A percentile compares a stretch with the other conserved stretches of the same genome.
Conservation (phyloP, 2,797 vertebrate genomes). For the Epinephelus malabaricus region DNA sequence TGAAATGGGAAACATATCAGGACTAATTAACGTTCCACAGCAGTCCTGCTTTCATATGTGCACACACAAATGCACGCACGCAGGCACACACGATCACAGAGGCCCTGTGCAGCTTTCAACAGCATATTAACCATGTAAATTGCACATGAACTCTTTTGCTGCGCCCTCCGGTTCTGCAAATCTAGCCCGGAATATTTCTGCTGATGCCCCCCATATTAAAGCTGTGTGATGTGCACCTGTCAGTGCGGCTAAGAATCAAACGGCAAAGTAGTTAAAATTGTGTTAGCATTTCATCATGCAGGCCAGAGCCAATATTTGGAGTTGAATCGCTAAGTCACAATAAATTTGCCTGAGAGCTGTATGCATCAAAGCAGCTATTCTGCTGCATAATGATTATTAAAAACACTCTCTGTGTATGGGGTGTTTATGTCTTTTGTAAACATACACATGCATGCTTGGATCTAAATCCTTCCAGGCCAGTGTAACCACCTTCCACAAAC, state of each 20-base stretch:
- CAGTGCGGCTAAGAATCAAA: constrained; percentile 54
- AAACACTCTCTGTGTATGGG: not conserved
- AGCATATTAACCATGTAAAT: constrained; percentile 67
- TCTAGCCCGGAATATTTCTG: constrained; percentile 30
- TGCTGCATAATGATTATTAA: constrained; percentile 42
- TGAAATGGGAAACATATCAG: constrained; percentile 80
- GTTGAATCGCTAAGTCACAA: constrained; percentile 33
- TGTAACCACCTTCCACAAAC: not conserved
- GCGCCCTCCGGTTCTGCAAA: constrained; percentile 37
- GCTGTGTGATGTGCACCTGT: constrained; percentile 54
- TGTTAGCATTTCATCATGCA: constrained; percentile 34
- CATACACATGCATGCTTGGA: constrained; percentile 17
- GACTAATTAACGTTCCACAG: constrained; percentile 72
- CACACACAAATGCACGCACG: not conserved
- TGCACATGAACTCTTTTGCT: constrained; percentile 52
- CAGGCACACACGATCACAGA: constrained; percentile 13
- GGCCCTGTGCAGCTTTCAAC: constrained; percentile 36
- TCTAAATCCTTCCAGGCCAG: constrained; percentile 13
- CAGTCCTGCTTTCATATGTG: constrained; percentile 34
- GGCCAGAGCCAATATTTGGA: constrained; percentile 40
- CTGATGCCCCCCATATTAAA: constrained; percentile 45
- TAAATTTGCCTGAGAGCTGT: constrained; percentile 34
- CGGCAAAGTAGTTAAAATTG: constrained; percentile 37
- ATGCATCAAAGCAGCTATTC: constrained; percentile 42
- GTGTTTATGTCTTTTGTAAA: constrained; percentile 26